Conservation (phyloP, 1,140 invertebrate genomes). For the Drosophila virilis region DNA sequence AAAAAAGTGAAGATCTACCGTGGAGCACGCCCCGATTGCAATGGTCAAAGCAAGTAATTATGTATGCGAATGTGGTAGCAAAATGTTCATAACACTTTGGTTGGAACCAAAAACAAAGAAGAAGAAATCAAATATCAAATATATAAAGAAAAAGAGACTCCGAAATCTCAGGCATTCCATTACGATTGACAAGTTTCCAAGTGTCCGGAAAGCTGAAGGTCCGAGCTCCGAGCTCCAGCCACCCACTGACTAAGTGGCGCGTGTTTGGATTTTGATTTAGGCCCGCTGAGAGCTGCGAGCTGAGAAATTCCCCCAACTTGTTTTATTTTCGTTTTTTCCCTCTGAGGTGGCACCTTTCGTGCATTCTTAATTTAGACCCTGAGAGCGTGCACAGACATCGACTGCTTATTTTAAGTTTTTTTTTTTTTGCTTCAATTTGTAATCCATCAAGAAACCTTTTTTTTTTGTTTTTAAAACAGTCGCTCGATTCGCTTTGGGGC, state of each 20-base stretch:
- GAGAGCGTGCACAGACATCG: slow-evolving; percentile 40
- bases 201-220: slow-evolving; percentile 5
- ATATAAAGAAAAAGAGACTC: neutral
- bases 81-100: slow-evolving; percentile 75
- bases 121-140: slow-evolving; percentile 7
- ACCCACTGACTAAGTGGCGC: slow-evolving; percentile 66
- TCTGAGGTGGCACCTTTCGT: slow-evolving; percentile 38
- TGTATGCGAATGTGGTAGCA: slow-evolving; percentile 72
- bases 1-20: slow-evolving; percentile 44
- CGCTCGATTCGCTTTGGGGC: slow-evolving; percentile 26
- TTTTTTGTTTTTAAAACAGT: slow-evolving; percentile 9
- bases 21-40: slow-evolving; percentile 59
- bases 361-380: slow-evolving; percentile 72
- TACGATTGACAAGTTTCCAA: slow-evolving; percentile 33
- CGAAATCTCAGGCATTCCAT: slow-evolving; percentile 65
- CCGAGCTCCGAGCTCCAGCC: slow-evolving; percentile 18
- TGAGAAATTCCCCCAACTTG: slow-evolving; percentile 42
- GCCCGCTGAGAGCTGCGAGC: slow-evolving; percentile 22
- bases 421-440: slow-evolving; percentile 62
- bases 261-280: slow-evolving; percentile 79
- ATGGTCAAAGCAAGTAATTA: slow-evolving; percentile 60
- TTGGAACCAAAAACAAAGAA: slow-evolving; percentile 13
- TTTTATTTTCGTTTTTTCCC: slow-evolving; percentile 17
- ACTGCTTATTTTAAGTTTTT: slow-evolving; percentile 17
- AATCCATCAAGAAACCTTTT: slow-evolving; percentile 71